Base-by-base conservation (phyloP, 53 echinoderm and acorn worm genomes). In the Mesocentrotus franciscanus region DNA sequence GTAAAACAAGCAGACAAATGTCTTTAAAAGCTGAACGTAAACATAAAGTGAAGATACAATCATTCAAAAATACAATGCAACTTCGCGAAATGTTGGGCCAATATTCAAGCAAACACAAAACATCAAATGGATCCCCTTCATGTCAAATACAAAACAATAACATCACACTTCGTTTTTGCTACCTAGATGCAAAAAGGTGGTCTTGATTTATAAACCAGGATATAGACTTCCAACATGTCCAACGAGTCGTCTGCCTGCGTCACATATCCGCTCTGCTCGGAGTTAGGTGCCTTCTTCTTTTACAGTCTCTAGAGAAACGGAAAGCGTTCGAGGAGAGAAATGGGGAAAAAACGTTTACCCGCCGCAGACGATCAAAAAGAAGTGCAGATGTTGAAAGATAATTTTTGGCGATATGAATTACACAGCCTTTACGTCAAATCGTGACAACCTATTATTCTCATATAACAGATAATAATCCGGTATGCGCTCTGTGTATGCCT, bases 291-390 rank as follows among this genome's bases (percentile, higher is more conserved):
- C 76, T 33, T 33, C 76, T 76, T 33, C 33, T 1, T 76, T 76
- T 76, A 76, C 76, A 30, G 30, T 76, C 76, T 76, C 76, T 12
- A 13, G 76, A 76, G 76, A 76, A 32, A 33, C 76, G 76, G 15
- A 76, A 76, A 14, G 76, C 76, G 76, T 76, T 76, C 32, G 76
- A 32, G 30, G 76, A 33, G 18, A 49, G 49, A 84, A 49, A 84
- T 55, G 22, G 84, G 84, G 84, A 42, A 84, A 49, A 78, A 84
- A 24, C 39, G 84, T 84, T 84, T 84, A 42, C 84, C 84, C 84
- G 84, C 84, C 49, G 27, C 33, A 84, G 90, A 90, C 90, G n/a
- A 29, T 90, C 7, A 61, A 60, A 34, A 60, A n/a, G 90, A 11
- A 27, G 58, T 30, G 55, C 84, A 84, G 84, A 84, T 84, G 42